These are phyloP conservation scores for Mystacides longicornis DNA, from an alignment of 2,888 invertebrate genomes.

Conservation along the genomic window DNA sequence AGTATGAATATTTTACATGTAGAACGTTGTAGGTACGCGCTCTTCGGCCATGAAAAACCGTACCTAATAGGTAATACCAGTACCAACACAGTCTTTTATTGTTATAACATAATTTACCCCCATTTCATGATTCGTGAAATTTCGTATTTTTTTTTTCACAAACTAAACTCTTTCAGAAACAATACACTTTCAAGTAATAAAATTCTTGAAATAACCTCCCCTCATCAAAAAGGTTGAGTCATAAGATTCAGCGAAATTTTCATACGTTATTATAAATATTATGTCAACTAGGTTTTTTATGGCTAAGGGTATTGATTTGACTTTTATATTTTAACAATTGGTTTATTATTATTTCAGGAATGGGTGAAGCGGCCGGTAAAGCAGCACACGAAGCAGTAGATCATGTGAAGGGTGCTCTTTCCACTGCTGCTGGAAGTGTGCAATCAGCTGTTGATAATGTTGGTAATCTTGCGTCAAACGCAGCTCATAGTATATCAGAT, in stretches of 20 bases:
- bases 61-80: too few relatives aligned
- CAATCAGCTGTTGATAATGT: slow-evolving; percentile 12
- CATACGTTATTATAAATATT: too few relatives aligned
- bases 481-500: slow-evolving; percentile 9
- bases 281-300: not conserved
- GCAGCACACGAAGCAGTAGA: slow-evolving; percentile 20
- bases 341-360: slow-evolving; percentile 9
- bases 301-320: not conserved
- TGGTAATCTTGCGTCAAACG: slow-evolving; percentile 9
- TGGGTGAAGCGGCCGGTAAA: slow-evolving; percentile 21
- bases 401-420: slow-evolving; percentile 21
- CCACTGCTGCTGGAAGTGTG: slow-evolving; percentile 17
- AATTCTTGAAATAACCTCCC: not conserved
- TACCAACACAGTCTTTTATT: not conserved
- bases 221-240: too few relatives aligned
- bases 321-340: not conserved
- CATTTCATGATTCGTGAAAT: not conserved
- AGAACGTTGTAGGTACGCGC: too few relatives aligned
- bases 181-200: not conserved
- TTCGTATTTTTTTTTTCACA: not conserved
- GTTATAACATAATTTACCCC: not conserved
- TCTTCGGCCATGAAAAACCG: too few relatives aligned
- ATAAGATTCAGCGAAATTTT: too few relatives aligned
- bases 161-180: not conserved
- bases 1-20: too few relatives aligned